These are phyloP conservation scores for Neodon shergylaensis DNA, from an alignment of 2,113 vertebrate species.

Conservation along the genomic window DNA sequence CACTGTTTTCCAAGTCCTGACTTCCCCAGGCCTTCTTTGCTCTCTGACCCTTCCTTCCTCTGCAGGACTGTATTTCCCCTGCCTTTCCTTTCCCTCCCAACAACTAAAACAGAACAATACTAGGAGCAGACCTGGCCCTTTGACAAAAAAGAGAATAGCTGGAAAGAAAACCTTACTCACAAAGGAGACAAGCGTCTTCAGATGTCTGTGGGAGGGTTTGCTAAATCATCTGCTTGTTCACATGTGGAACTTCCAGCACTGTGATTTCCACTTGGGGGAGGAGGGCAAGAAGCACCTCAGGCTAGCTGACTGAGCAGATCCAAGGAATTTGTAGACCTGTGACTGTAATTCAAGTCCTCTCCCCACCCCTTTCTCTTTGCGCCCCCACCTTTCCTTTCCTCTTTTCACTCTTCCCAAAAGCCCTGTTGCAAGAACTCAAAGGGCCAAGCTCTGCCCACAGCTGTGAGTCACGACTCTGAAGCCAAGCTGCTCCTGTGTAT, in stretches of 20 bases:
- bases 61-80: slow-evolving; percentile 64
- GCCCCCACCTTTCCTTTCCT: neutral
- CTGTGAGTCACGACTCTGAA: slow-evolving; percentile 74
- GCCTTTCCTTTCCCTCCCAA: slow-evolving; percentile 82
- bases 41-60: slow-evolving; percentile 84
- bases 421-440: slow-evolving; percentile 62
- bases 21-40: slow-evolving; percentile 80
- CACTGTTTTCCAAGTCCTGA: slow-evolving; percentile 78
- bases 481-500: slow-evolving; percentile 66
- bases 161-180: slow-evolving; percentile 87
- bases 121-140: slow-evolving; percentile 82
- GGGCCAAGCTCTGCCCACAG: slow-evolving; percentile 65
- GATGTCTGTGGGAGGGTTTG: slow-evolving; percentile 82
- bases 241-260: slow-evolving; percentile 80
- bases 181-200: slow-evolving; percentile 75
- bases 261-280: slow-evolving; percentile 73
- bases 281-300: slow-evolving; percentile 75
- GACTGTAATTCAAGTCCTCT: slow-evolving; percentile 62
- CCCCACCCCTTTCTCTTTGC: neutral
- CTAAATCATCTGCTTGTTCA: slow-evolving; percentile 86
- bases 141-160: slow-evolving; percentile 85
- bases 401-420: slow-evolving; percentile 47
- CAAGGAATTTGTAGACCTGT: slow-evolving; percentile 80
- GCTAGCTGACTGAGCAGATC: slow-evolving; percentile 77
- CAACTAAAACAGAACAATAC: slow-evolving; percentile 84